phyloP scores from a whole-genome alignment of 1,140 invertebrate species.

The Holcopasites calliopsidis region DNA sequence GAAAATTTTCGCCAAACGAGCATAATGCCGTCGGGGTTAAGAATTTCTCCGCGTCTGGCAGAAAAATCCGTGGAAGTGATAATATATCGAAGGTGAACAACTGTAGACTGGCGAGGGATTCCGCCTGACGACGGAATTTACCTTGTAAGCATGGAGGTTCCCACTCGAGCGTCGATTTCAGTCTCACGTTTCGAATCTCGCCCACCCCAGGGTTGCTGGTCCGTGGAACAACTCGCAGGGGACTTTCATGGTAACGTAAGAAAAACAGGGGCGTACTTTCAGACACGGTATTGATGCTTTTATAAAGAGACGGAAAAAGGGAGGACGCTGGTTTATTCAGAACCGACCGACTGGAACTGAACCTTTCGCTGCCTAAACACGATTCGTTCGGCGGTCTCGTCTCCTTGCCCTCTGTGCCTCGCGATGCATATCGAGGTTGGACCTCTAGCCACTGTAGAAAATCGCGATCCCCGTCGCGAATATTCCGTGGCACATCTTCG shows the following conservation, averaged over 20 bases:
- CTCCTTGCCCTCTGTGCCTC: background rate
- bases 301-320: background rate
- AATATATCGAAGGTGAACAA: background rate
- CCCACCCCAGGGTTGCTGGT: background rate
- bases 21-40: background rate
- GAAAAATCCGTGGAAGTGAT: background rate
- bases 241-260: conserved; percentile 23
- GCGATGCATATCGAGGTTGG: background rate
- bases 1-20: background rate
- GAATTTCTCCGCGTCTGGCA: background rate
- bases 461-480: background rate
- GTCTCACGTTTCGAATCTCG: conserved; percentile 36
- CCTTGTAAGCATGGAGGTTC: conserved; percentile 17
- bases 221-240: conserved; percentile 18
- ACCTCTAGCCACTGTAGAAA: background rate
- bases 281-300: conserved; percentile 26
- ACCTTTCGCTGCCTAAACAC: conserved; percentile 1
- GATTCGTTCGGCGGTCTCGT: background rate
- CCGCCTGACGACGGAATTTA: background rate
- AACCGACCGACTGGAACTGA: background rate
- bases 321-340: conserved; percentile 3
- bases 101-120: background rate
- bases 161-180: conserved; percentile 16
- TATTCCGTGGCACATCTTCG: no score
- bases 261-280: conserved; percentile 33